Evolutionary conservation across 1,140 invertebrate genomes (phyloP).

Genomic region (Drepana arcuata): DNA sequence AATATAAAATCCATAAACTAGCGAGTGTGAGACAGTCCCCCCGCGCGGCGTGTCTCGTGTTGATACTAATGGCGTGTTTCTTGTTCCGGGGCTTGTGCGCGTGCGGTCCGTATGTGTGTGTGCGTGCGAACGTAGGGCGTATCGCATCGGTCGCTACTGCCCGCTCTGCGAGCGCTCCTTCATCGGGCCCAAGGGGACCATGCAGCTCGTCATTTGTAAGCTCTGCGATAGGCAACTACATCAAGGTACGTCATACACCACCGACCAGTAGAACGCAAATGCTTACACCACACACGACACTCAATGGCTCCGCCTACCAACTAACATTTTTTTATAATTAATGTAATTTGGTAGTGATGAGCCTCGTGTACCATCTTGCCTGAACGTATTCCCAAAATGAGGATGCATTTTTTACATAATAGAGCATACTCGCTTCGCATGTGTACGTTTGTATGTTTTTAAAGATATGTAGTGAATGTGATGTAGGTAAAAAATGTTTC

Average conservation of each 20-base stretch:
- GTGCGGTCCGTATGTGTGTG: constrained; percentile 56
- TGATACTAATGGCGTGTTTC: constrained; percentile 67
- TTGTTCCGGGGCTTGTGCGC: constrained; percentile 67
- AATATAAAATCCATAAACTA: too few relatives aligned
- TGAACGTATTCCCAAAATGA: constrained; percentile 12
- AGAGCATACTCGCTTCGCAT: constrained; percentile 3
- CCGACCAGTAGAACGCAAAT: constrained; percentile 24
- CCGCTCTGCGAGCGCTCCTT: constrained; percentile 70
- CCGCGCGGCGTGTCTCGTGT: constrained; percentile 11
- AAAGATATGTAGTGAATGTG: neutral
- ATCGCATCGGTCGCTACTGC: constrained; percentile 72
- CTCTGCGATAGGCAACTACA: constrained; percentile 71
- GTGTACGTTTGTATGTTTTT: constrained; percentile 8
- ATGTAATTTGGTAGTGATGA: too few relatives aligned
- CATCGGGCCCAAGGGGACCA: constrained; percentile 70
- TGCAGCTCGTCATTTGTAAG: constrained; percentile 72
- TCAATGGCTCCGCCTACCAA: too few relatives aligned
- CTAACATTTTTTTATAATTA: too few relatives aligned
- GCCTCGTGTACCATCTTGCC: too few relatives aligned
- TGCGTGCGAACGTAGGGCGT: constrained; percentile 62
- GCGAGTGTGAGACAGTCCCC: constrained; percentile 6
- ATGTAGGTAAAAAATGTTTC: constrained; percentile 12
- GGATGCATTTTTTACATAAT: constrained; percentile 7
- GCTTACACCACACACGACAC: constrained; percentile 16
- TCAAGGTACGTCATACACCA: constrained; percentile 62